A percentile compares a stretch with the other conserved stretches of the same genome.
Evolutionary conservation across 2,888 invertebrate genomes (phyloP).

Genomic region (Lissocephala sabroskyi): DNA sequence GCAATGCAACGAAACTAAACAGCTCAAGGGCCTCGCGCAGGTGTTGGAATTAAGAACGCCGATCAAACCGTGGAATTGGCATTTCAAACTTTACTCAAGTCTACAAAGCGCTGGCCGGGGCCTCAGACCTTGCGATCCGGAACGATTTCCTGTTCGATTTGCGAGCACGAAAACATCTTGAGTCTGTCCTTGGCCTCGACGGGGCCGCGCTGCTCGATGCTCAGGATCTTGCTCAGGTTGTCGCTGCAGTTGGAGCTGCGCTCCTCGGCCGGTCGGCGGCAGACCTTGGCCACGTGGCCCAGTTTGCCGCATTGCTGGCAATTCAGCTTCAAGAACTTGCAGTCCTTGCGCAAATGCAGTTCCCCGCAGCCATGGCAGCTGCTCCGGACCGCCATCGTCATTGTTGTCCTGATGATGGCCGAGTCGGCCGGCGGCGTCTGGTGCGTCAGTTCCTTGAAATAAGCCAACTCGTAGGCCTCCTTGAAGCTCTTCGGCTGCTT

Average conservation of each 20-base stretch:
- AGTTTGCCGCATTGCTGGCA: not conserved
- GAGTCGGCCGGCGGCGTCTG: not conserved
- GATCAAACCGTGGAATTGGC: too few relatives aligned
- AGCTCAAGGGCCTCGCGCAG: constrained; percentile 14
- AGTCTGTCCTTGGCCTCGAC: too few relatives aligned
- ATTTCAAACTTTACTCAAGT: too few relatives aligned
- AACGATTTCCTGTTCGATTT: too few relatives aligned
- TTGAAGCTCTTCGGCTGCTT: constrained; percentile 13
- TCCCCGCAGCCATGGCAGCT: not conserved
- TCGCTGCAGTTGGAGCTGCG: too few relatives aligned
- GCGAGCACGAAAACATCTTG: too few relatives aligned
- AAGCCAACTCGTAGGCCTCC: constrained; percentile 16
- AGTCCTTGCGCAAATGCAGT: not conserved
- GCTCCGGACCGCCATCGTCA: not conserved
- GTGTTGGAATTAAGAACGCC: constrained; percentile 2
- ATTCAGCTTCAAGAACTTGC: not conserved
- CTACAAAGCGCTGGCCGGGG: too few relatives aligned
- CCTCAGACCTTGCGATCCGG: too few relatives aligned
- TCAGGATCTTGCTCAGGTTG: too few relatives aligned
- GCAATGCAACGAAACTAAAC: constrained; percentile 1
- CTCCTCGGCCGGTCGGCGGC: not conserved
- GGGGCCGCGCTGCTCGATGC: too few relatives aligned
- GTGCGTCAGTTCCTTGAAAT: constrained; percentile 6
- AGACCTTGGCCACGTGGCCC: not conserved
- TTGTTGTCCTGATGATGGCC: not conserved